Base-by-base conservation (phyloP, 2,113 vertebrate genomes). In the Salvator merianae region DNA sequence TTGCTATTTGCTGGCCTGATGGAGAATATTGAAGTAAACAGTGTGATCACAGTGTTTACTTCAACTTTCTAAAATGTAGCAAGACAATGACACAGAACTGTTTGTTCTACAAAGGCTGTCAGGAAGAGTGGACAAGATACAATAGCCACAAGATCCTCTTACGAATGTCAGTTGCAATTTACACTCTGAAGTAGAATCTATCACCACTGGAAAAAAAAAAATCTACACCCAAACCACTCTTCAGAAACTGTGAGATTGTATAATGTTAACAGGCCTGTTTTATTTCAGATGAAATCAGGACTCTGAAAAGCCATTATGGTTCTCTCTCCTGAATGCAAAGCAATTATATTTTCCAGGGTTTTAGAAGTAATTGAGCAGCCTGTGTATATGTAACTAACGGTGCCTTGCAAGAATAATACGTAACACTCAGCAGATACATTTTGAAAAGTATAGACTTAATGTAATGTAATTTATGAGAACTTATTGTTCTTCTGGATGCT, bases 11-110 rank as follows among this genome's bases (percentile, higher is more conserved):
- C 90, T 93, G 91, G 91, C 91, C 92, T 86, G 89, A 87, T 92
- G 84, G 88, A 93, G 91, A 90, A 93, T 93, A 93, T 91, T 91
- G 87, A 93, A 92, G 90, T 93, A 94, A 94, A 93, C 91, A 94
- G 88, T 92, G 86, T 93, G 92, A 94, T 93, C 90, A 90, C 88
- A 90, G 81, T 94, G 87, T 92, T 94, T 94, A 89, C 93, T 73
- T 93, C 89, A 93, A 93, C 91, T 92, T 93, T 90, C 84, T 69
- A 93, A 94, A 94, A 93, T 92, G 90, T 82, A 76, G 92, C 90
- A 93, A 91, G 90, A 94, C 93, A 93, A 94, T 86, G 86, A 91
- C 91, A 90, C 89, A 68, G 88, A 36, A 83, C 66, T 94, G 90
- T 94, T 94, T 94, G 91, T 94, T 94, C 90, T 91, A 93, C 81